Percentiles rank a stretch among this genome's conserved stretches.
Conservation (phyloP, 2,888 invertebrate species). For the Epinotia ramella region DNA sequence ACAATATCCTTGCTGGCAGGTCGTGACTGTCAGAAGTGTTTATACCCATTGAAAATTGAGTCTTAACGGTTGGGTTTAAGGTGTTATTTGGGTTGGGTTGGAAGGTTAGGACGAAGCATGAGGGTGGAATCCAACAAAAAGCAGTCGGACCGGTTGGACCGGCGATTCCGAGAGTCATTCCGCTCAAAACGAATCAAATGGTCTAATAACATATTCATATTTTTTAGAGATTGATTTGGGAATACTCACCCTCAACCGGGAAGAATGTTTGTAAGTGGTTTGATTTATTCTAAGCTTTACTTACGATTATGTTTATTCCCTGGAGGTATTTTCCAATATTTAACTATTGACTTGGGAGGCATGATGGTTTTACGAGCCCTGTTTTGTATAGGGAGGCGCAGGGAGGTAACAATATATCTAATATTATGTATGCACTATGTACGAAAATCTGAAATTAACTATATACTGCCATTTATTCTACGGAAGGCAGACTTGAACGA, state of each 20-base stretch:
- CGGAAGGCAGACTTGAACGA: too few species aligned
- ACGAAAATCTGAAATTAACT: too few species aligned
- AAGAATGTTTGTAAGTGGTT: constrained; percentile 12
- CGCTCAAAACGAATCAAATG: constrained; percentile 66
- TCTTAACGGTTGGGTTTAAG: constrained; percentile 48
- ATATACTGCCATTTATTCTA: too few species aligned
- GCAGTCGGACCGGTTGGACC: constrained; percentile 74
- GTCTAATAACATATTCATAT: constrained; percentile 72
- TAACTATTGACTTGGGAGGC: background rate
- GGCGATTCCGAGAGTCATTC: constrained; percentile 65
- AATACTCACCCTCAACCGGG: constrained; percentile 18
- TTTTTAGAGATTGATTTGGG: constrained; percentile 64
- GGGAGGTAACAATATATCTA: too few species aligned
- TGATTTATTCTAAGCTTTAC: constrained; percentile 18
- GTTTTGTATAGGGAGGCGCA: background rate
- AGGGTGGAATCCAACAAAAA: constrained; percentile 82
- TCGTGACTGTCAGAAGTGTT: constrained; percentile 74
- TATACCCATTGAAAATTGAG: constrained; percentile 48
- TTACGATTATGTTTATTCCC: background rate
- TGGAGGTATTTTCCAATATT: background rate
- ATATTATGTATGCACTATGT: too few species aligned
- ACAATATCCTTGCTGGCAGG: constrained; percentile 75
- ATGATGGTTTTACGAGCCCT: background rate
- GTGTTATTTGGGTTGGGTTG: constrained; percentile 49
- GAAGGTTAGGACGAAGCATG: constrained; percentile 66